Evolutionary conservation across 2,888 invertebrate genomes (phyloP), one percentile per base, ranked within the genome.

Genomic region (Troides helena): DNA sequence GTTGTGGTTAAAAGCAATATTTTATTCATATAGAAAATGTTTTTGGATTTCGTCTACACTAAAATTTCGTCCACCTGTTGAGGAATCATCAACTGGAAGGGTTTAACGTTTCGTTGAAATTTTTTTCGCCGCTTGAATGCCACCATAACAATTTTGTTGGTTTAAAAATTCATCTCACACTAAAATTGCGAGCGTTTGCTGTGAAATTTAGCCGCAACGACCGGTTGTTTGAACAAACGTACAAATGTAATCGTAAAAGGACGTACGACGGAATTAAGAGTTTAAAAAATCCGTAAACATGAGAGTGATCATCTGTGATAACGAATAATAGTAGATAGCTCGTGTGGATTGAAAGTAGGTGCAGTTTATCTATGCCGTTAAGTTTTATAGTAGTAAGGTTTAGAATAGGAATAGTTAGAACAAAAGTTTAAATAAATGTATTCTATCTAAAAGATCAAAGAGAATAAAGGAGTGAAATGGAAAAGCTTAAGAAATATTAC

Each of bases 101-200:
- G 17, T 61, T 53, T 39, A 66, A 50, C 17, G 62, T 56, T 56
- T 17, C n/a, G 30, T 25, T 30, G 66, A 10, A 60, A 43, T 50
- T 25, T 53, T 56, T 60, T 61, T 39, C 53, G 36, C 62, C 62
- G 39, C 57, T 57, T 43, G 57, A 25, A 61, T 17, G 59, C 53
- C 2, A 65, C 53, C 60, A 61, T 60, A 53, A 61, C 50, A 60
- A 53, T 67, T 61, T 61, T 50, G 25, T 43, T 18, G 46, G 58
- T 59, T 65, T 14, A 59, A 65, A 65, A 65, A 65, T 65, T 65
- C 46, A 65, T 59, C 25, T 46, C 59, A 59, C 65, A 58, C 65
- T 65, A 39, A 65, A 58, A 65, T 36, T 10, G 7, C 56, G 36
- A 53, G 1, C 18, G 63, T 21, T 25, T 25, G 50, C 39, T 39